Evolutionary conservation across 1,140 invertebrate species (phyloP), one percentile per base, ranked within the genome.

Genomic region (Ditylenchus dipsaci): DNA sequence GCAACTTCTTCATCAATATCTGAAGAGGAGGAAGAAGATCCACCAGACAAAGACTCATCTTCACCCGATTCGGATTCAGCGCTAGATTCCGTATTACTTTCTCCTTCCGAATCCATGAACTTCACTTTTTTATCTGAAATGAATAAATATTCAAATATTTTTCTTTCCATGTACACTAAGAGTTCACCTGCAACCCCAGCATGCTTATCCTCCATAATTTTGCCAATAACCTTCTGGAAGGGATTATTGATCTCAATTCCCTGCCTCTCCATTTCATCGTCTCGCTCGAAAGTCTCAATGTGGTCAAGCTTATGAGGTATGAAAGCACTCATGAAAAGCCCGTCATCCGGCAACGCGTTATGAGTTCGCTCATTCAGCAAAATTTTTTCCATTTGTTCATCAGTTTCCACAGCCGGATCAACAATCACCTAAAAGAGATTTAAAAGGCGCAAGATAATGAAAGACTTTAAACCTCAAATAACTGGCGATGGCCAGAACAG

Each of bases 221-320:
- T 79, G n/a, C 77, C 77, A 61, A 81, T 72, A 43, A 77, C 69
- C 29, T 68, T 78, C 62, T 76, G 74, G 53, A 79, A 79, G 29
- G 84, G 88, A 66, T 89, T 87, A 27, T 87, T 86, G 60, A 73
- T 68, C 33, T 84, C 77, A 30, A 89, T 86, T 63, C 90, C 90
- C 69, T 88, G 85, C 83, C 91, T 91, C 0, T 88, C 89, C 76
- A 90, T 87, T 62, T 86, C 87, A 60, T 91, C 90, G 84, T 98
- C 94, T 57, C 90, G 85, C 84, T 97, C 95, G 84, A 90, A 89
- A 84, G 97, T 89, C 29, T 91, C 88, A 15, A 95, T 90, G 86
- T 97, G 90, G 76, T 89, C 89, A n/a, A 99, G 86, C 72, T 90
- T 90, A 84, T 95, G 90, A 23, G 95, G 95, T 83, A 99, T 97